phyloP scores from a whole-genome alignment of 1,140 invertebrate species.

The Procambarus virginalis region DNA sequence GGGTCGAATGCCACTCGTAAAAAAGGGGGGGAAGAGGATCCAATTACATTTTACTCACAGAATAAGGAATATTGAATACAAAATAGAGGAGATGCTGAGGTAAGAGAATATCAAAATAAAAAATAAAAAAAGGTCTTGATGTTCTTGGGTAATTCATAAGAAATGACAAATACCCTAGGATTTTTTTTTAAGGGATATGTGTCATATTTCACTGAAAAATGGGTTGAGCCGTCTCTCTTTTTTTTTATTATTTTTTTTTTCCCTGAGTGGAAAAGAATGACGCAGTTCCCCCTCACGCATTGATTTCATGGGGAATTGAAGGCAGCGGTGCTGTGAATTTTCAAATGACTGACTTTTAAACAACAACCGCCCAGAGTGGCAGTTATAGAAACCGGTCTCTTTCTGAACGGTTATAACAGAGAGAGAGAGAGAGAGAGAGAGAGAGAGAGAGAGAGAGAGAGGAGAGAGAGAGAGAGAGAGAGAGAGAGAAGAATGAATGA shows the following conservation, averaged over 20 bases:
- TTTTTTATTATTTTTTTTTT: too few relatives aligned
- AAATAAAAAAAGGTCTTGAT: neutral
- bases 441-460: neutral
- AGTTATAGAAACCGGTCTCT: too few relatives aligned
- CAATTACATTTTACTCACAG: neutral
- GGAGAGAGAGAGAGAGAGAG: neutral
- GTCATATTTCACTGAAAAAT: too few relatives aligned
- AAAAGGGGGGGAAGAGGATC: neutral
- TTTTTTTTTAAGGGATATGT: too few relatives aligned
- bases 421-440: neutral
- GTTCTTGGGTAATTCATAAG: too few relatives aligned
- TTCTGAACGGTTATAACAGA: too few relatives aligned
- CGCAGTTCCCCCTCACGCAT: neutral
- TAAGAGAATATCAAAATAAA: neutral
- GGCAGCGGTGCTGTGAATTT: neutral
- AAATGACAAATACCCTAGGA: too few relatives aligned
- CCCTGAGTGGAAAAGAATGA: neutral
- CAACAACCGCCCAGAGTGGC: neutral
- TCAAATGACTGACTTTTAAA: neutral
- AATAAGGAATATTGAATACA: too few relatives aligned
- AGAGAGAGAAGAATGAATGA: neutral
- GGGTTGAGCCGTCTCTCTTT: too few relatives aligned
- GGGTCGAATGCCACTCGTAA: neutral
- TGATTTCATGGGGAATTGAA: neutral
- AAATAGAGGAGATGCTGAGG: too few relatives aligned